Conservation (phyloP, 2,113 vertebrate genomes). For the Daphoenositta chrysoptera region DNA sequence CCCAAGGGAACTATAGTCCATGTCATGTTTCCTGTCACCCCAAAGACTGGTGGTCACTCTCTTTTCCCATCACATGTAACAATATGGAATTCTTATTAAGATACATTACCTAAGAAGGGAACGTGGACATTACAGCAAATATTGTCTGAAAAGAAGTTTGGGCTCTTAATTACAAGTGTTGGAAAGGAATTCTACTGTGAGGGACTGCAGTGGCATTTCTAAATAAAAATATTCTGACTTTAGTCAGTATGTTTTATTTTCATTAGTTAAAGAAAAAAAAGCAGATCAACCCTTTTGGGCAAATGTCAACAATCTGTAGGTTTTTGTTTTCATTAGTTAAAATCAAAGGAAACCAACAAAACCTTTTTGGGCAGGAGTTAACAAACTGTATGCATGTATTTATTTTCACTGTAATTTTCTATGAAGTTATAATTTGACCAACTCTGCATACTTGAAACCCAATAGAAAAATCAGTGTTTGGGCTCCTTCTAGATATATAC, state of each 20-base stretch:
- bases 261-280: not conserved
- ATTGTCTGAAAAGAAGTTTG: not conserved
- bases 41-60: not conserved
- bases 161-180: fast-evolving
- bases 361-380: not conserved
- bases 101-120: not conserved
- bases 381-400: not conserved
- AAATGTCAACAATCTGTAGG: not conserved
- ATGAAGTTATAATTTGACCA: not conserved
- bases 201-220: not conserved
- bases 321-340: not conserved
- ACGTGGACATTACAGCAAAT: not conserved
- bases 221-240: not conserved
- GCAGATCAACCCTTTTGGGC: not conserved
- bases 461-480: not conserved
- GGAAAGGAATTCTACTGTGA: not conserved
- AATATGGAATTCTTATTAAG: not conserved
- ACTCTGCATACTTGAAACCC: not conserved
- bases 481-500: not conserved
- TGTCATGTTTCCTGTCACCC: not conserved
- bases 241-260: not conserved
- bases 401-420: not conserved
- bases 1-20: not conserved
- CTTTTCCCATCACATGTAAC: not conserved
- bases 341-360: not conserved